A percentile compares a stretch with the other conserved stretches of the same genome.
These are phyloP conservation scores for Nephrocerus scutellatus DNA, from an alignment of 2,888 invertebrate species.

Conservation along the genomic window DNA sequence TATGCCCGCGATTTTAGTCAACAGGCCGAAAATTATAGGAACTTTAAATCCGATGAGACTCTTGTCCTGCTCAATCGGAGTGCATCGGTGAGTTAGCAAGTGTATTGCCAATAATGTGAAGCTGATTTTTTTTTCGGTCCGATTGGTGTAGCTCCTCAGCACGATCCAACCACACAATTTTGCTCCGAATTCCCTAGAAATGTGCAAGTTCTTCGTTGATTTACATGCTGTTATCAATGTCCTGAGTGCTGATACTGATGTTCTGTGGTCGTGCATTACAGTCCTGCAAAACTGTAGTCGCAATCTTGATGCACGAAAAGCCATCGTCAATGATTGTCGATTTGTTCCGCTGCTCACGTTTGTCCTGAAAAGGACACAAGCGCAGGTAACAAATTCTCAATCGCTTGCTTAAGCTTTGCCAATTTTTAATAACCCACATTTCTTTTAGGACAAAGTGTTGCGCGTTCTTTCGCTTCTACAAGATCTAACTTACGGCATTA, in stretches of 20 bases:
- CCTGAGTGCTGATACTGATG: slow-evolving; percentile 34
- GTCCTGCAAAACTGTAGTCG: slow-evolving; percentile 39
- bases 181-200: slow-evolving; percentile 32
- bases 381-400: slow-evolving; percentile 23
- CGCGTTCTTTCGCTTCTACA: slow-evolving; percentile 43
- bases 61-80: slow-evolving; percentile 38
- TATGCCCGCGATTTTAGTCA: too few species aligned
- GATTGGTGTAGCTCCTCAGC: slow-evolving; percentile 24
- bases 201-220: slow-evolving; percentile 42
- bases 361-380: slow-evolving; percentile 31
- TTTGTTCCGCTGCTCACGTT: slow-evolving; percentile 39
- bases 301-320: slow-evolving; percentile 35
- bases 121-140: background rate
- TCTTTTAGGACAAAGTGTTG: slow-evolving; percentile 32
- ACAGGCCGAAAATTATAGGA: slow-evolving; percentile 32
- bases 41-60: slow-evolving; percentile 33
- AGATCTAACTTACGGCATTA: slow-evolving; percentile 72
- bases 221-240: slow-evolving; percentile 37
- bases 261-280: slow-evolving; percentile 37
- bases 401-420: too few species aligned
- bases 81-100: slow-evolving; percentile 27
- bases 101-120: background rate
- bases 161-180: slow-evolving; percentile 35
- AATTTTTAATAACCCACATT: background rate
- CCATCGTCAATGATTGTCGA: slow-evolving; percentile 38